A percentile compares a stretch with the other conserved stretches of the same genome.
Conservation (phyloP, 2,797 vertebrate species). For the Sebastes goodei region DNA sequence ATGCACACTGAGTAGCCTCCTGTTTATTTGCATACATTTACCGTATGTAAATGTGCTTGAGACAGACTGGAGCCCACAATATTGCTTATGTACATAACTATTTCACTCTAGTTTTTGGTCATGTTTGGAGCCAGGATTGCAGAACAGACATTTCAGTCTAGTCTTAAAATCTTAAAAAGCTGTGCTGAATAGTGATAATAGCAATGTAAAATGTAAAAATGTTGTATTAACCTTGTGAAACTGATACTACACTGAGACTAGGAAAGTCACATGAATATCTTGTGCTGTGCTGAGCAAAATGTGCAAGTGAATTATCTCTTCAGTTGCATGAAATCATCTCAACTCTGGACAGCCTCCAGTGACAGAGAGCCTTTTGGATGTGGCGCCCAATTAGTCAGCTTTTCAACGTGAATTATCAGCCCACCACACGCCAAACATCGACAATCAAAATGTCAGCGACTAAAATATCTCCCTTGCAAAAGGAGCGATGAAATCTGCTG, state of each 20-base stretch:
- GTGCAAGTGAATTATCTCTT: constrained; percentile 57
- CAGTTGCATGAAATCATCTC: constrained; percentile 55
- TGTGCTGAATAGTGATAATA: not conserved
- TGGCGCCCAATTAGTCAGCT: constrained; percentile 66
- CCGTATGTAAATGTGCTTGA: constrained; percentile 35
- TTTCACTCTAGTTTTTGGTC: not conserved
- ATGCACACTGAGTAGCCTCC: constrained; percentile 3
- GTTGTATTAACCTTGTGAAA: not conserved
- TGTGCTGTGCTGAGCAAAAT: constrained; percentile 41
- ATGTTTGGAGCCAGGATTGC: not conserved
- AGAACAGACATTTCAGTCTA: not conserved
- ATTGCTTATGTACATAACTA: too few species aligned
- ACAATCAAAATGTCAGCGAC: constrained; percentile 71
- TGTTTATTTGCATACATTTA: constrained; percentile 50
- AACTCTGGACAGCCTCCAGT: constrained; percentile 64
- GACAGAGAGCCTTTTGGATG: constrained; percentile 66
- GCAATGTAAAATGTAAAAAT: not conserved
- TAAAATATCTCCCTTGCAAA: constrained; percentile 54
- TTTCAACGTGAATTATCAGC: constrained; percentile 66
- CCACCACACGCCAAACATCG: constrained; percentile 61
- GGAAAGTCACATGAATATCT: constrained; percentile 28
- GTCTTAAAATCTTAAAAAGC: not conserved
- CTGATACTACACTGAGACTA: not conserved
- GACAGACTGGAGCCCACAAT: constrained; percentile 13
- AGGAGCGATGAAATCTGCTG: constrained; percentile 46